Evolutionary conservation across 1,140 invertebrate genomes (phyloP).

Genomic region (Hylaeus volcanicus): DNA sequence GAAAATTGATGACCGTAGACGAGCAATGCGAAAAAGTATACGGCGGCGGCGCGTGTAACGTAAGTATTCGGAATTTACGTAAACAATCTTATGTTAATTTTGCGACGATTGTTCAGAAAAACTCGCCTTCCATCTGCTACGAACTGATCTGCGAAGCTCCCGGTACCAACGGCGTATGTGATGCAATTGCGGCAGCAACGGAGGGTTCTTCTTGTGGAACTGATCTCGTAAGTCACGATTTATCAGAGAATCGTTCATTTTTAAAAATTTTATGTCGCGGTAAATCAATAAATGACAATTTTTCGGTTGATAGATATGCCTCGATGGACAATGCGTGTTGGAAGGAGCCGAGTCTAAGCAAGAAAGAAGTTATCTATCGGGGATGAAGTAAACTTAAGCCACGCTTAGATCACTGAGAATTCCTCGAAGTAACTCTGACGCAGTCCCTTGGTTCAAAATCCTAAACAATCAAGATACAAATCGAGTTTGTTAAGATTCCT

Average conservation of each 20-base stretch:
- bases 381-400: neutral
- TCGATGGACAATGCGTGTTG: conserved; percentile 40
- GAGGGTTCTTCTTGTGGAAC: conserved; percentile 95
- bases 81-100: conserved; percentile 4
- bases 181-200: conserved; percentile 92
- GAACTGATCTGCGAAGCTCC: conserved; percentile 58
- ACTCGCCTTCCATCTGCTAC: conserved; percentile 54
- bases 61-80: conserved; percentile 77
- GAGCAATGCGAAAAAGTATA: conserved; percentile 93
- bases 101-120: conserved; percentile 50
- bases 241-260: too few relatives aligned
- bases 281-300: neutral
- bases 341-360: conserved; percentile 29
- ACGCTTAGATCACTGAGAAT: neutral
- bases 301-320: conserved; percentile 11
- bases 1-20: conserved; percentile 90
- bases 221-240: conserved; percentile 85
- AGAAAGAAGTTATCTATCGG: neutral
- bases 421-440: too few relatives aligned
- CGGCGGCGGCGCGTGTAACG: conserved; percentile 90
- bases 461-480: conserved; percentile 40
- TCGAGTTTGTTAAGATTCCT: too few relatives aligned
- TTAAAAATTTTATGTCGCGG: neutral
- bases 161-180: conserved; percentile 86
- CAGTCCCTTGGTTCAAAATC: conserved; percentile 31